Percentiles rank a stretch among this genome's conserved stretches.
Evolutionary conservation across 2,888 invertebrate genomes (phyloP).

Genomic region (Drosophila leonis): DNA sequence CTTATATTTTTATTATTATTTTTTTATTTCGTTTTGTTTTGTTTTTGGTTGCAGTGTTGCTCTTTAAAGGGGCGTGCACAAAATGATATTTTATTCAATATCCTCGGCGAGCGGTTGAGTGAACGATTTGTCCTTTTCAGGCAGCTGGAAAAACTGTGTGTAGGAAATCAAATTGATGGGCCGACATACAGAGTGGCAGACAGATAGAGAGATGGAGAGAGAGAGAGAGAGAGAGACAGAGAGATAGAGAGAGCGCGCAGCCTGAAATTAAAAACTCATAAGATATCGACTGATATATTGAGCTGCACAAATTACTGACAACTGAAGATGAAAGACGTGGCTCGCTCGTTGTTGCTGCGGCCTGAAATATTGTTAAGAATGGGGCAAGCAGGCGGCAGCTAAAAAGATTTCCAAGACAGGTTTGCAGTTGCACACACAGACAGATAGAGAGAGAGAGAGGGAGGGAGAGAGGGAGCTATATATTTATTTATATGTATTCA

Average conservation of each 20-base stretch:
- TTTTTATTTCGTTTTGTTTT: constrained; percentile 15
- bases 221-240: constrained; percentile 12
- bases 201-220: constrained; percentile 1
- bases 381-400: constrained; percentile 40
- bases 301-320: constrained; percentile 85
- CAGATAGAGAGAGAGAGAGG: neutral
- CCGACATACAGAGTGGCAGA: constrained; percentile 39
- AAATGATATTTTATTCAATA: constrained; percentile 85
- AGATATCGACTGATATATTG: constrained; percentile 86
- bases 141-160: constrained; percentile 69
- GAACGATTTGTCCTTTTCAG: constrained; percentile 79
- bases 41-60: constrained; percentile 14
- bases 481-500: constrained; percentile 8
- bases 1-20: constrained; percentile 32
- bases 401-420: constrained; percentile 73
- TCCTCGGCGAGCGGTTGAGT: constrained; percentile 59
- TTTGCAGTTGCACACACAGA: constrained; percentile 56
- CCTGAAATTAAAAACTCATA: constrained; percentile 86
- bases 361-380: constrained; percentile 35
- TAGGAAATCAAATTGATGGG: constrained; percentile 84
- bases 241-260: constrained; percentile 47
- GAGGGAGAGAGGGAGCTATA: neutral
- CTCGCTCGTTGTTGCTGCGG: neutral
- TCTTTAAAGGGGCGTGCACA: constrained; percentile 80
- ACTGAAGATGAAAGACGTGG: constrained; percentile 74